These are phyloP conservation scores for Euthynnus affinis DNA, from an alignment of 2,797 vertebrate genomes.

Conservation along the genomic window DNA sequence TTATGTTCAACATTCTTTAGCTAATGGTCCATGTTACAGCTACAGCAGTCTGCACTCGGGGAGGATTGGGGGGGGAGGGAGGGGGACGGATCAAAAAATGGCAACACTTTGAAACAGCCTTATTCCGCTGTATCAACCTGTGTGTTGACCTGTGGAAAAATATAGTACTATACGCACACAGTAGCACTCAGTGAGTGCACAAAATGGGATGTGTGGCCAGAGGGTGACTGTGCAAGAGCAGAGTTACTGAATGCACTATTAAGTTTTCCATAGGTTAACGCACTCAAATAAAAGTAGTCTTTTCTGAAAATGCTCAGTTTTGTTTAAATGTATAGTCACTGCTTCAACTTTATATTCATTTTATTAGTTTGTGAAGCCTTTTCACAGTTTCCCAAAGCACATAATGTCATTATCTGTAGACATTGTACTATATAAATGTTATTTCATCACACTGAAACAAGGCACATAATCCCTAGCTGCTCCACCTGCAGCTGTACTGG, in stretches of 20 bases:
- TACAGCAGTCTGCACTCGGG: constrained; percentile 36
- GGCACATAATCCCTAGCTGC: background rate
- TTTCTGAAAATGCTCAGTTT: background rate
- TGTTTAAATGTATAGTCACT: background rate
- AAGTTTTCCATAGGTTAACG: constrained; percentile 17
- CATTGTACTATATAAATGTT: background rate
- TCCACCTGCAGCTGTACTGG: background rate
- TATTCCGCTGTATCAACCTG: constrained; percentile 60
- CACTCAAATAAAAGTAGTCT: background rate
- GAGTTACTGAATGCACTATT: constrained; percentile 22
- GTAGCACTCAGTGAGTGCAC: constrained; percentile 1
- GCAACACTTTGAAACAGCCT: constrained; percentile 50
- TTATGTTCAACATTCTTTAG: constrained; percentile 81
- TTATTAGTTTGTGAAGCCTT: background rate
- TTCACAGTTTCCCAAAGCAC: background rate
- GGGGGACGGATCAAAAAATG: constrained; percentile 56
- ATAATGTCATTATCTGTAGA: background rate
- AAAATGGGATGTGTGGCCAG: constrained; percentile 14
- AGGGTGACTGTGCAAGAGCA: constrained; percentile 2
- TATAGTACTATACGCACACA: constrained; percentile 20
- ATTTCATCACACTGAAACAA: background rate
- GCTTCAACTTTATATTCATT: background rate
- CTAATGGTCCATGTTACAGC: constrained; percentile 80
- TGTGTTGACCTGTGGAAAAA: constrained; percentile 66
- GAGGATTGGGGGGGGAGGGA: constrained; percentile 39